These are phyloP conservation scores for Nannospalax galili DNA, from an alignment of 2,113 vertebrate genomes.

Conservation along the genomic window DNA sequence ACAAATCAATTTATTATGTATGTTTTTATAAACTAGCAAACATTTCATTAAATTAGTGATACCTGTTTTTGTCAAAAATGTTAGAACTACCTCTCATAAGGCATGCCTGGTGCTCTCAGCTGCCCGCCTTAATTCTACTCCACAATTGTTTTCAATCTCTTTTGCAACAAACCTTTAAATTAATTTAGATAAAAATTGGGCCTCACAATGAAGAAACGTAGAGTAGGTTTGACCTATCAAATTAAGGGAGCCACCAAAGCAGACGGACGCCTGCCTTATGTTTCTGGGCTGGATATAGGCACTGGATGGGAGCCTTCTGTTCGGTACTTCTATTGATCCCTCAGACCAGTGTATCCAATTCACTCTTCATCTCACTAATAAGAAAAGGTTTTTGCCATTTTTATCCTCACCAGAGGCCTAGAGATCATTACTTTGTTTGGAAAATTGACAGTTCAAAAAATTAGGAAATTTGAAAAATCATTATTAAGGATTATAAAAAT, in stretches of 20 bases:
- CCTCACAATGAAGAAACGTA: neutral
- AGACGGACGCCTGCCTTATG: neutral
- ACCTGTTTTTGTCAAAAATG: neutral
- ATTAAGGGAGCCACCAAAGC: neutral
- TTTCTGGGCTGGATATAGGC: neutral
- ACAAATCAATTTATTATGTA: neutral
- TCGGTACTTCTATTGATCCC: neutral
- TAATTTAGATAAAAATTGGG: neutral
- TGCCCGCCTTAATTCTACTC: too few relatives aligned
- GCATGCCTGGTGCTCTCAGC: neutral
- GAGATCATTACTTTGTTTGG: constrained; percentile 3
- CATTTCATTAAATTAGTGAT: constrained; percentile 27
- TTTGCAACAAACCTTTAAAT: neutral
- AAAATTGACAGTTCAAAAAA: neutral
- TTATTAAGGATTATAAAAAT: neutral
- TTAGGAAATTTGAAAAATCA: neutral
- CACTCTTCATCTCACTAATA: neutral
- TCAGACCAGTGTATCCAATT: neutral
- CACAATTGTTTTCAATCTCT: neutral
- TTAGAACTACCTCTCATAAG: neutral
- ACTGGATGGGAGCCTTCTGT: neutral
- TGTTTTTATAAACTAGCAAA: neutral
- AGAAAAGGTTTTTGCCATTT: neutral
- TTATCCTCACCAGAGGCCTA: neutral
- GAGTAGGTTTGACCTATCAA: neutral